Conservation (phyloP, 2,797 vertebrate genomes). For the Pygocentrus nattereri region DNA sequence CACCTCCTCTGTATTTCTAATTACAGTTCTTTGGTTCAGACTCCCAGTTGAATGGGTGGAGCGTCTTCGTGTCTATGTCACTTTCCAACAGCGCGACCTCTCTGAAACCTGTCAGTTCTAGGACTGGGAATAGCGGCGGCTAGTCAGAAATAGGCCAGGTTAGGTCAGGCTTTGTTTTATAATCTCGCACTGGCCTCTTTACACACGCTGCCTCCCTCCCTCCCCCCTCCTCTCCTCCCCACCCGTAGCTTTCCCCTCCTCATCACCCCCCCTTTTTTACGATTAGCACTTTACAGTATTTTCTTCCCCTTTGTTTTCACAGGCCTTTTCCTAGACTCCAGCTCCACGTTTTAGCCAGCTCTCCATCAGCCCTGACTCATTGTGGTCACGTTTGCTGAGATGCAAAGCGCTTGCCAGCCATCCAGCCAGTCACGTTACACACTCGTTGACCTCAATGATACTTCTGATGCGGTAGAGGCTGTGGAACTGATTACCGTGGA, state of each 20-base stretch:
- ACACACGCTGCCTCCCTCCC: constrained; percentile 56
- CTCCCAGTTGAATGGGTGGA: no score
- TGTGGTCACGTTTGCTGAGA: constrained; percentile 41
- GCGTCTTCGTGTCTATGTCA: background rate
- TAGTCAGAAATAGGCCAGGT: constrained; percentile 79
- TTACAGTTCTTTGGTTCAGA: no score
- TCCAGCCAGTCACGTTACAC: constrained; percentile 34
- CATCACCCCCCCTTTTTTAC: background rate
- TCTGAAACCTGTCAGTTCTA: constrained; percentile 66
- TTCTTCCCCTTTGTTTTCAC: background rate
- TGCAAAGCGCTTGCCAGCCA: constrained; percentile 33
- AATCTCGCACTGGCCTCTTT: constrained; percentile 80
- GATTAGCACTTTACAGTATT: constrained; percentile 5
- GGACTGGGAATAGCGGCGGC: constrained; percentile 65
- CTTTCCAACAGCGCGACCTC: constrained; percentile 56
- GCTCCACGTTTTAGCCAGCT: constrained; percentile 16
- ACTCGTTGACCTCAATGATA: constrained; percentile 47
- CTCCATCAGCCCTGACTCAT: constrained; percentile 36
- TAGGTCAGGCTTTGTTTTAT: constrained; percentile 80
- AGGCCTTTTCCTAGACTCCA: constrained; percentile 15
- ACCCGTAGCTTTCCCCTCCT: constrained; percentile 5
- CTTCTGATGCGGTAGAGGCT: constrained; percentile 41
- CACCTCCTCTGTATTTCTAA: no score
- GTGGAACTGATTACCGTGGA: constrained; percentile 57
- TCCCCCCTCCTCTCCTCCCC: background rate